Conservation (phyloP, 2,888 invertebrate species). For the Nebria salina region DNA sequence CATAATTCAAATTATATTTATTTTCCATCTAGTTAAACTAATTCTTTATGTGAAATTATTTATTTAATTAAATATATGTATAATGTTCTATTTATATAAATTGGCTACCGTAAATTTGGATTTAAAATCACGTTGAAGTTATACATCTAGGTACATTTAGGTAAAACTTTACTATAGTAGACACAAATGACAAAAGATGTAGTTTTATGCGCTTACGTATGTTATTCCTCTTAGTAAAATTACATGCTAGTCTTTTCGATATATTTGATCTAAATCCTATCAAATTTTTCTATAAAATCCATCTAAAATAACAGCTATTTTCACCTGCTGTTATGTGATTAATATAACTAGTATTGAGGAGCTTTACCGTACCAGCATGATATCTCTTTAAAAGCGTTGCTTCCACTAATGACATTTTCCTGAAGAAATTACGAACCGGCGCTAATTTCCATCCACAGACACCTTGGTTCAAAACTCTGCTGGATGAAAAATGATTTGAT, state of each 20-base stretch:
- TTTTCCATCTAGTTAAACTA: not conserved
- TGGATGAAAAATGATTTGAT: constrained; percentile 33
- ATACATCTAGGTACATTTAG: too few relatives aligned
- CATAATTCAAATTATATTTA: not conserved
- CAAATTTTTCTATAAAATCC: too few relatives aligned
- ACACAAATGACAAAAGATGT: too few relatives aligned
- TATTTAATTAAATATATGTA: not conserved
- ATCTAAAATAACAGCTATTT: not conserved
- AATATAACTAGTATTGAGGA: not conserved
- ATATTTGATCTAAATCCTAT: too few relatives aligned
- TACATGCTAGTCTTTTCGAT: too few relatives aligned
- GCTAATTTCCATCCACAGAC: constrained; percentile 21
- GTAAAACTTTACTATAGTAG: too few relatives aligned
- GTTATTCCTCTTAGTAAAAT: too few relatives aligned
- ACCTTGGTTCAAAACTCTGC: not conserved
- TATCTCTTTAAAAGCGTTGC: constrained; percentile 18
- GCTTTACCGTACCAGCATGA: constrained; percentile 23
- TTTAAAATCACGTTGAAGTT: too few relatives aligned
- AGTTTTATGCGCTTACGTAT: too few relatives aligned
- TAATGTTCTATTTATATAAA: not conserved
- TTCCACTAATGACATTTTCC: constrained; percentile 42
- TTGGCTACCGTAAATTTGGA: too few relatives aligned
- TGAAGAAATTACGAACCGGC: constrained; percentile 33
- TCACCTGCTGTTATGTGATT: not conserved
- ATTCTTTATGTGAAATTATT: not conserved